These are phyloP conservation scores for Tholera decimalis DNA, from an alignment of 2,888 invertebrate species.

Conservation along the genomic window DNA sequence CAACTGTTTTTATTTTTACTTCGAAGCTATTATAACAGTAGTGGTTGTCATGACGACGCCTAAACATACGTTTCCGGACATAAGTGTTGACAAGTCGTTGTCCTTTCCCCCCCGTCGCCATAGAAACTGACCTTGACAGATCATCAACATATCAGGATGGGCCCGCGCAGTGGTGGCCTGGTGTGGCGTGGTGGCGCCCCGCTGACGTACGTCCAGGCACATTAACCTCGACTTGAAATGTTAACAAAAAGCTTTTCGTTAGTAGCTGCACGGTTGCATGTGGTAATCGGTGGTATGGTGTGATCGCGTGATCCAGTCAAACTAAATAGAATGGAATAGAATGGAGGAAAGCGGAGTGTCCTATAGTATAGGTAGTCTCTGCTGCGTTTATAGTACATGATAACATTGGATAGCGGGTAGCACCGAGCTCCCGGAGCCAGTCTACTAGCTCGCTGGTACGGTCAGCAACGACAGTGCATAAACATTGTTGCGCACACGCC, in stretches of 20 bases:
- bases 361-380: neutral
- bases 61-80: slow-evolving; percentile 75
- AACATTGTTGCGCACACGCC: neutral
- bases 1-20: slow-evolving; percentile 64
- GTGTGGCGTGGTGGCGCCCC: neutral
- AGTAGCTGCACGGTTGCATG: slow-evolving; percentile 9
- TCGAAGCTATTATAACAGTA: slow-evolving; percentile 54
- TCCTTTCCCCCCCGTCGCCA: slow-evolving; percentile 58
- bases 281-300: neutral
- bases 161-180: neutral
- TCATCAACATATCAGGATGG: slow-evolving; percentile 28
- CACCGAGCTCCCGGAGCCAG: neutral
- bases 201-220: slow-evolving; percentile 8
- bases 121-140: slow-evolving; percentile 54
- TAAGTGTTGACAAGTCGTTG: slow-evolving; percentile 61
- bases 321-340: slow-evolving; percentile 12
- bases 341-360: slow-evolving; percentile 2
- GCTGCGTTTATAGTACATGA: neutral
- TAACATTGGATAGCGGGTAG: neutral
- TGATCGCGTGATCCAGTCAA: slow-evolving; percentile 17
- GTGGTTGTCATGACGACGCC: slow-evolving; percentile 73
- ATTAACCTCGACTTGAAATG: slow-evolving; percentile 13
- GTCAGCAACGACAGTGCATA: neutral
- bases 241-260: slow-evolving; percentile 11
- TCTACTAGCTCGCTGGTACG: neutral